Conservation (phyloP, 1,140 invertebrate genomes). For the Acromyrmex echinatior region DNA sequence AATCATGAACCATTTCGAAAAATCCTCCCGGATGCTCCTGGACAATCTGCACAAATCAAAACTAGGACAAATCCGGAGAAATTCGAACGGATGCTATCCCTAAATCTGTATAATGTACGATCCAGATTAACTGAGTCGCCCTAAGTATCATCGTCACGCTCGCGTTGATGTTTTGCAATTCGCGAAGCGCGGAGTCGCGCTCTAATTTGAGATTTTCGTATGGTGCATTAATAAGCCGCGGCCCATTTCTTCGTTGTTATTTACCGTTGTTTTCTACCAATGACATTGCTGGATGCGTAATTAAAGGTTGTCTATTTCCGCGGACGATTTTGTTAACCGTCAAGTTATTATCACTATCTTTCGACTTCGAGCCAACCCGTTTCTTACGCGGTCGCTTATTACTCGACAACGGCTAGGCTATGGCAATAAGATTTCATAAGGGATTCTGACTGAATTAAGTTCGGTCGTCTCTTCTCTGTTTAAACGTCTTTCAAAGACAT, state of each 20-base stretch:
- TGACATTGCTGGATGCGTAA: slow-evolving; percentile 49
- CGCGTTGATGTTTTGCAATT: slow-evolving; percentile 14
- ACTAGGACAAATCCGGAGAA: no score
- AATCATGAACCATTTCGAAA: no score
- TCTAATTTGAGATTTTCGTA: slow-evolving; percentile 35
- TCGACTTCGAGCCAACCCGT: slow-evolving; percentile 45
- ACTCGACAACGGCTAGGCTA: slow-evolving; percentile 25
- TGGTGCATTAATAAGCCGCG: background rate
- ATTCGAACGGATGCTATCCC: no score
- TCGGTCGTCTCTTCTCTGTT: slow-evolving; percentile 1
- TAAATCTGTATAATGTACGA: slow-evolving; percentile 18
- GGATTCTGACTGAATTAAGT: slow-evolving; percentile 39
- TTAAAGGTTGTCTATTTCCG: slow-evolving; percentile 55
- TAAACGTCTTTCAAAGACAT: background rate
- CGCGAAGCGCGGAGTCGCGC: slow-evolving; percentile 7
- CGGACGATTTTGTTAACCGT: slow-evolving; percentile 59
- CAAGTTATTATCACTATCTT: slow-evolving; percentile 58
- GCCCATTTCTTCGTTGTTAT: background rate
- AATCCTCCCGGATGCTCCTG: no score
- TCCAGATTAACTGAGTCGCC: background rate
- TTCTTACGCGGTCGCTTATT: slow-evolving; percentile 65
- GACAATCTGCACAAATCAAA: no score
- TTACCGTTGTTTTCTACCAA: background rate
- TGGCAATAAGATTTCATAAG: slow-evolving; percentile 62
- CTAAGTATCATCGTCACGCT: slow-evolving; percentile 1